phyloP scores from a whole-genome alignment of 2,888 invertebrate species.

The Mesorhabditis belari region DNA sequence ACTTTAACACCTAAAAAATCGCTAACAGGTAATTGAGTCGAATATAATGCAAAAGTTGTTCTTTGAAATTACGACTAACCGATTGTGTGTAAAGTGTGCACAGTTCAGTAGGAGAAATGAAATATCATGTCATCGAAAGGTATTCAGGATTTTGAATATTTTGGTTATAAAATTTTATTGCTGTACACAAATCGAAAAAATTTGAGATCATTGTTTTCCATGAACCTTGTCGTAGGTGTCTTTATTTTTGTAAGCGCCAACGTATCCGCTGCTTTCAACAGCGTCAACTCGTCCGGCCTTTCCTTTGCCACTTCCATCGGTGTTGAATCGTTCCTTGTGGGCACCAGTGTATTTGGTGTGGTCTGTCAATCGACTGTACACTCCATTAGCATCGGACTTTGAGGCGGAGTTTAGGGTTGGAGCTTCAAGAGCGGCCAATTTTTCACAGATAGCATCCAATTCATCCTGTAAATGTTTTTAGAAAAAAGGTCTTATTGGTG shows the following conservation, averaged over 20 bases:
- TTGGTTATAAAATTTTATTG: too few species aligned
- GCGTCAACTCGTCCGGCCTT: slow-evolving; percentile 49
- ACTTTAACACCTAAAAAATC: too few species aligned
- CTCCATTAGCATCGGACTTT: slow-evolving; percentile 44
- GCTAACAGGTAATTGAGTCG: background rate
- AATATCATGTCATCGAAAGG: too few species aligned
- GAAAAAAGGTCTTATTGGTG: background rate
- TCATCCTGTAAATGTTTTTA: slow-evolving; percentile 35
- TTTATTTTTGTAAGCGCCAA: slow-evolving; percentile 54
- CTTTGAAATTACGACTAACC: too few species aligned
- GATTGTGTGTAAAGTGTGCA: too few species aligned
- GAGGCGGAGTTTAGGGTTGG: slow-evolving; percentile 44
- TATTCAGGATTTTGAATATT: too few species aligned
- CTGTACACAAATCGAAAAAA: too few species aligned
- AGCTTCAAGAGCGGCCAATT: slow-evolving; percentile 43
- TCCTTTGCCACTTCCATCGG: slow-evolving; percentile 52
- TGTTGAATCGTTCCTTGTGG: slow-evolving; percentile 53
- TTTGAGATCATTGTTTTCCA: slow-evolving; percentile 21
- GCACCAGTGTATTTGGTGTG: slow-evolving; percentile 51
- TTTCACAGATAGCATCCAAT: slow-evolving; percentile 47
- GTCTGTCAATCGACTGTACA: slow-evolving; percentile 52
- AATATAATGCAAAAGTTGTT: too few species aligned
- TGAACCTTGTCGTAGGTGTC: slow-evolving; percentile 51
- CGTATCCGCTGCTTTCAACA: slow-evolving; percentile 49
- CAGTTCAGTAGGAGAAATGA: background rate